These are phyloP conservation scores for Psococerastis gibbosa DNA, from an alignment of 2,888 invertebrate species.

Conservation along the genomic window DNA sequence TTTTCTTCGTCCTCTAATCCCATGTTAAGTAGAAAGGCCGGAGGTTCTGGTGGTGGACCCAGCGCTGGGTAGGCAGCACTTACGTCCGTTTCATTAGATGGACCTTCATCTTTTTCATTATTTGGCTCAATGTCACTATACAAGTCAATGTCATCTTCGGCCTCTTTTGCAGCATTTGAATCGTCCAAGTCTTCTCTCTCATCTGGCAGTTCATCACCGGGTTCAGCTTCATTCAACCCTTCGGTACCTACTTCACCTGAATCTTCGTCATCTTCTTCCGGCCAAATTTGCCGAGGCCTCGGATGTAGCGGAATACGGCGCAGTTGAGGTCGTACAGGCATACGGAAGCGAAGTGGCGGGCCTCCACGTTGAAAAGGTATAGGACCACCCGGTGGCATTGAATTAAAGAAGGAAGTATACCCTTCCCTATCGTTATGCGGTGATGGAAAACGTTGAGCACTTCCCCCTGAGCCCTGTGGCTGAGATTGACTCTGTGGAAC, in stretches of 20 bases:
- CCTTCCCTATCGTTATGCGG: conserved; percentile 13
- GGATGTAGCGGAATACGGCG: conserved; percentile 10
- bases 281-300: neutral
- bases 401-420: conserved; percentile 15
- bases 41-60: conserved; percentile 19
- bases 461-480: neutral
- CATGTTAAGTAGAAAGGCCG: conserved; percentile 23
- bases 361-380: conserved; percentile 11
- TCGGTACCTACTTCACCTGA: conserved; percentile 5
- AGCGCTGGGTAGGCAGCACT: conserved; percentile 16
- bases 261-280: conserved; percentile 1
- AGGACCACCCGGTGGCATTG: conserved; percentile 9
- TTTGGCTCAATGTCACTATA: conserved; percentile 40
- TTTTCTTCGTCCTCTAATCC: conserved; percentile 35
- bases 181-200: conserved; percentile 7
- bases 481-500: no score
- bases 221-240: no score
- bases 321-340: conserved; percentile 14
- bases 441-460: neutral
- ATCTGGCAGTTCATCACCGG: conserved; percentile 9
- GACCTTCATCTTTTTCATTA: conserved; percentile 22
- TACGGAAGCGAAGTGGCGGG: conserved; percentile 14
- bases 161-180: conserved; percentile 15
- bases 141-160: conserved; percentile 26
- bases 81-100: conserved; percentile 21